Percentiles rank a stretch among this genome's conserved stretches.
Conservation (phyloP, 1,140 invertebrate species). For the Diprion similis region DNA sequence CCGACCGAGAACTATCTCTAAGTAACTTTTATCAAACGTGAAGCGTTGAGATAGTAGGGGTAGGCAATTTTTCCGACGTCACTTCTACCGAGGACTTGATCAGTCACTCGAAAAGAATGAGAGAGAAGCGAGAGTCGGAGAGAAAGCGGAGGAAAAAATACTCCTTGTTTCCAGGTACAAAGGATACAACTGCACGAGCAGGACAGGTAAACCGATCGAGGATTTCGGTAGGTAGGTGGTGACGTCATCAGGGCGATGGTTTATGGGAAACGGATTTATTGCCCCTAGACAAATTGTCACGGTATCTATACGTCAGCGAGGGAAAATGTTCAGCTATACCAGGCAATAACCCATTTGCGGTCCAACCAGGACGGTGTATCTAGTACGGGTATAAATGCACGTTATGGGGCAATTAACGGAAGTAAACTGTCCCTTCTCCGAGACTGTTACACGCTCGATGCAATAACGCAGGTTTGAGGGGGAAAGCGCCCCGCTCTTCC, state of each 20-base stretch:
- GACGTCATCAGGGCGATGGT: background rate
- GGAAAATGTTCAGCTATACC: constrained; percentile 6
- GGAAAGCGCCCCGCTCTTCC: background rate
- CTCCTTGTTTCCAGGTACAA: background rate
- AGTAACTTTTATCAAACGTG: too few relatives aligned
- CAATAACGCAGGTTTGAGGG: constrained; percentile 9
- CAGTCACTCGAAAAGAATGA: constrained; percentile 2
- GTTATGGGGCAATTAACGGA: constrained; percentile 28
- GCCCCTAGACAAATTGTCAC: constrained; percentile 11
- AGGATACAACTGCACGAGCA: background rate
- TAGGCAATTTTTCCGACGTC: background rate
- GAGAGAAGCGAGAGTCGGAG: constrained; percentile 16
- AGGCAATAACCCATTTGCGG: constrained; percentile 20
- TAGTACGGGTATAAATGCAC: constrained; percentile 27
- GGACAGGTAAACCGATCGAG: background rate
- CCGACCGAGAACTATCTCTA: too few relatives aligned
- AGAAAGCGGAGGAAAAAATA: constrained; percentile 10
- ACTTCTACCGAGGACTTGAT: background rate
- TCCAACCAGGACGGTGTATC: constrained; percentile 2
- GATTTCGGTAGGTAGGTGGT: background rate
- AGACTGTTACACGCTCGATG: constrained; percentile 17
- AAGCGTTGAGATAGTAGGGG: too few relatives aligned
- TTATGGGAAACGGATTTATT: constrained; percentile 23
- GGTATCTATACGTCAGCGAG: constrained; percentile 11
- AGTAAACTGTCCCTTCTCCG: constrained; percentile 22